Evolutionary conservation across 2,888 invertebrate species (phyloP).

Genomic region (Drosophila mimetica): DNA sequence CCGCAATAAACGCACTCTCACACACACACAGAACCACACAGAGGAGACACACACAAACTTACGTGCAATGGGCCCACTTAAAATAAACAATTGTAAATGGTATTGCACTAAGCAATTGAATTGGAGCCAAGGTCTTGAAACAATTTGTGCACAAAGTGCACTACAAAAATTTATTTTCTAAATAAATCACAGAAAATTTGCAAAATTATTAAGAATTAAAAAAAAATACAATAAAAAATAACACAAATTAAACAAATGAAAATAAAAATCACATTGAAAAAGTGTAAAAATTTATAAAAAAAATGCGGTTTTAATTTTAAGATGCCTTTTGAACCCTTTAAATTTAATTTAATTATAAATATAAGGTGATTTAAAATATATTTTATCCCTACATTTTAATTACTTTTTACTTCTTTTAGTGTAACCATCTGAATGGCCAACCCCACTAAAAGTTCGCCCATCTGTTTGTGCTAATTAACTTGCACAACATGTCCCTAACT

Average conservation of each 20-base stretch:
- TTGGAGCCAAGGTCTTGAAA: conserved; percentile 76
- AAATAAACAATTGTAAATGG: conserved; percentile 78
- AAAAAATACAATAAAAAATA: too few species aligned
- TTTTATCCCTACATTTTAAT: background rate
- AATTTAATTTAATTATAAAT: too few species aligned
- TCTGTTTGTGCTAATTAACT: conserved; percentile 69
- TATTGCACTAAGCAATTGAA: conserved; percentile 75
- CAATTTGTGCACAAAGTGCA: conserved; percentile 62
- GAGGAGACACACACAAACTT: conserved; percentile 26
- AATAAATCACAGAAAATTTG: too few species aligned
- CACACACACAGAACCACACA: conserved; percentile 35
- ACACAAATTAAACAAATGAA: too few species aligned
- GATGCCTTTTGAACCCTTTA: too few species aligned
- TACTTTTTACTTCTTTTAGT: conserved; percentile 1
- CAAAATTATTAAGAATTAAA: too few species aligned
- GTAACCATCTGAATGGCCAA: conserved; percentile 4
- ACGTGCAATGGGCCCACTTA: conserved; percentile 67
- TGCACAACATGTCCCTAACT: conserved; percentile 66
- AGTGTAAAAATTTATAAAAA: too few species aligned
- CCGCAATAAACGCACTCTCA: conserved; percentile 70
- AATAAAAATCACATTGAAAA: background rate
- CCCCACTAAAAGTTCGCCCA: background rate
- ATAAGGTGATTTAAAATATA: too few species aligned
- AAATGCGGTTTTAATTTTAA: too few species aligned
- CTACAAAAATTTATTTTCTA: too few species aligned